Conservation (phyloP, 2,888 invertebrate species). For the Oxytorus armatus region DNA sequence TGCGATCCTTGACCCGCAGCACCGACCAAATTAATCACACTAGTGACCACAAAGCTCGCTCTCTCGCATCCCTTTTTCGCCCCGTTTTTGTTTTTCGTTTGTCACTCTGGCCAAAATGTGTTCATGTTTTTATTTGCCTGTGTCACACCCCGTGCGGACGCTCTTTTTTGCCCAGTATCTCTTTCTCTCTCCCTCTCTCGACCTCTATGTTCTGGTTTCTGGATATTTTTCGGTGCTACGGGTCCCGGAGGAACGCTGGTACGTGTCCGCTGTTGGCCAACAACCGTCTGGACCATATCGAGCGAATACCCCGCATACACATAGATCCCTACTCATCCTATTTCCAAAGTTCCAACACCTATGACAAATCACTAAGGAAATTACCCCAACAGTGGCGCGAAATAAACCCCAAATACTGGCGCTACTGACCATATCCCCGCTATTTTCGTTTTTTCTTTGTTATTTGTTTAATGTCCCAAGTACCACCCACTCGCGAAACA, state of each 20-base stretch:
- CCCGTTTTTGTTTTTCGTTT: constrained; percentile 56
- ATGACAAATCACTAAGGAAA: constrained; percentile 62
- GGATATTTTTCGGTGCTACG: constrained; percentile 40
- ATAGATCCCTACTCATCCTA: constrained; percentile 28
- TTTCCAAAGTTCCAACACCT: constrained; percentile 38
- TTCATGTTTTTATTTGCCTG: constrained; percentile 38
- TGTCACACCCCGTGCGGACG: constrained; percentile 23
- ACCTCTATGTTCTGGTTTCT: constrained; percentile 7
- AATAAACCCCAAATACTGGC: constrained; percentile 34
- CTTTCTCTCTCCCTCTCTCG: constrained; percentile 14
- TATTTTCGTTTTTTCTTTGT: neutral
- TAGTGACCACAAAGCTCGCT: constrained; percentile 36
- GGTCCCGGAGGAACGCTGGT: constrained; percentile 37
- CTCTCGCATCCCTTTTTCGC: constrained; percentile 28
- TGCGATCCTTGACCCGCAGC: constrained; percentile 46
- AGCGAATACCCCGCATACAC: constrained; percentile 15
- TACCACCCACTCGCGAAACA: constrained; percentile 16
- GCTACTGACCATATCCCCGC: neutral
- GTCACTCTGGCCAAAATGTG: constrained; percentile 51
- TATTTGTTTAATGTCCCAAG: constrained; percentile 2
- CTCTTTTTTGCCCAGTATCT: constrained; percentile 33
- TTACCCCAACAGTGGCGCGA: constrained; percentile 47
- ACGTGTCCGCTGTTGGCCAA: constrained; percentile 30
- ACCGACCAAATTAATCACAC: constrained; percentile 59
- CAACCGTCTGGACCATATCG: constrained; percentile 15